A percentile compares a stretch with the other conserved stretches of the same genome.
These are phyloP conservation scores for Cacoxenus indagator DNA, from an alignment of 2,888 invertebrate species.

Conservation along the genomic window DNA sequence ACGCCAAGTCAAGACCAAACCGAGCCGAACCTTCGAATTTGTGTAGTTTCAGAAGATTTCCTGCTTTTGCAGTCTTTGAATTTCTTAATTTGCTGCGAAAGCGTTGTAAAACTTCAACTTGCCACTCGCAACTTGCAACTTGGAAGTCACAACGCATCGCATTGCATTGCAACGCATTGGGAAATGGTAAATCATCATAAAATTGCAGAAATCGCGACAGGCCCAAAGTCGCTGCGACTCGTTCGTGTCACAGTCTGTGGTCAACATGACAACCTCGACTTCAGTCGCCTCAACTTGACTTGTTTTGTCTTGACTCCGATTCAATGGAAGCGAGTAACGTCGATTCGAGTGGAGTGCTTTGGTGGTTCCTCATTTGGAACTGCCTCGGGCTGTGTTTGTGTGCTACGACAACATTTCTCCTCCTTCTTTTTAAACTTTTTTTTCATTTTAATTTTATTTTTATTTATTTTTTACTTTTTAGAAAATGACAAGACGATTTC, in stretches of 20 bases:
- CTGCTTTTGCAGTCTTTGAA: constrained; percentile 6
- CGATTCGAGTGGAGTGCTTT: not conserved
- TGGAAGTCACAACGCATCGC: not conserved
- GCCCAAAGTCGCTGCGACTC: constrained; percentile 29
- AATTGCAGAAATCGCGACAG: constrained; percentile 53
- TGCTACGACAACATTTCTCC: constrained; percentile 24
- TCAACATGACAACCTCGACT: not conserved
- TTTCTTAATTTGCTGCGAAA: constrained; percentile 26
- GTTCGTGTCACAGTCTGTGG: constrained; percentile 6
- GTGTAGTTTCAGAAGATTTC: not conserved
- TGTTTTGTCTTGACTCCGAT: not conserved
- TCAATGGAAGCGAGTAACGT: not conserved
- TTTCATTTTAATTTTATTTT: constrained; percentile 38
- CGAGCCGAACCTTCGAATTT: constrained; percentile 25
- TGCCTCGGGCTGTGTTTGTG: constrained; percentile 27
- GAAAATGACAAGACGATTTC: constrained; percentile 51
- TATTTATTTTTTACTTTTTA: constrained; percentile 40
- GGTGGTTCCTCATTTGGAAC: not conserved
- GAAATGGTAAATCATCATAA: constrained; percentile 57
- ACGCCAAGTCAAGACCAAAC: constrained; percentile 18
- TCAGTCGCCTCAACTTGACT: not conserved
- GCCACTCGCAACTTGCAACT: not conserved
- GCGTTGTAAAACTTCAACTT: not conserved
- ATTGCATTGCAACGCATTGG: constrained; percentile 16
- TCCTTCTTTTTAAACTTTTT: not conserved